These are phyloP conservation scores for Ammospiza nelsoni DNA, from an alignment of 2,113 vertebrate species.

Conservation along the genomic window DNA sequence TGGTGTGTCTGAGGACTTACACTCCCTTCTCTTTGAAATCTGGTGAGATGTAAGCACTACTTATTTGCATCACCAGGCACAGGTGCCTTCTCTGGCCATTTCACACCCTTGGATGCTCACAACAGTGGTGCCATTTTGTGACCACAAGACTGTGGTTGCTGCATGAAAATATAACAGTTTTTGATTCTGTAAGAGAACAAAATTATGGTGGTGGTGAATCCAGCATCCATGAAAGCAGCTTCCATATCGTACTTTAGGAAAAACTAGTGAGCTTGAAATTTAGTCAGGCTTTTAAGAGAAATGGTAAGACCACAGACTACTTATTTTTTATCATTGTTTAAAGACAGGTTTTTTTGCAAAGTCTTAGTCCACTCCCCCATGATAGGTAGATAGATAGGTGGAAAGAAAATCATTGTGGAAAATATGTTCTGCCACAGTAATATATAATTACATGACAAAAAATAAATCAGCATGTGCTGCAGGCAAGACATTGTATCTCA, in stretches of 20 bases:
- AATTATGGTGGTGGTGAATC: not conserved
- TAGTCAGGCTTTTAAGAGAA: not conserved
- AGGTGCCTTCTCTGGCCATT: not conserved
- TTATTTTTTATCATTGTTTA: not conserved
- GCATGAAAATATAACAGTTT: not conserved
- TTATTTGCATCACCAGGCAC: not conserved
- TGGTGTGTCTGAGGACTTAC: not conserved
- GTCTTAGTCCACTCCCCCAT: not conserved
- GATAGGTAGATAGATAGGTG: constrained; percentile 14
- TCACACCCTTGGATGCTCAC: not conserved
- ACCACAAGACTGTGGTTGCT: not conserved
- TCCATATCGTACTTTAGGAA: not conserved
- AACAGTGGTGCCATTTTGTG: not conserved
- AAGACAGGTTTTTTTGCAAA: constrained; percentile 6
- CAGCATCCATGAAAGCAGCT: not conserved
- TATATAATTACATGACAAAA: constrained; percentile 46
- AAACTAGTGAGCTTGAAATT: not conserved
- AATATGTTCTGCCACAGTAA: constrained; percentile 9
- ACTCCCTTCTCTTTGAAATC: not conserved
- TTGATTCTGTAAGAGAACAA: not conserved
- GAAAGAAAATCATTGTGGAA: constrained; percentile 16
- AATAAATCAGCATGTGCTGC: constrained; percentile 4
- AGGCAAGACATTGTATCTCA: constrained; percentile 23
- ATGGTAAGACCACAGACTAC: not conserved
- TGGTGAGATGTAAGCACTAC: not conserved